Evolutionary conservation across 2,797 vertebrate genomes (phyloP).

Genomic region (Thripadectes ignobilis): DNA sequence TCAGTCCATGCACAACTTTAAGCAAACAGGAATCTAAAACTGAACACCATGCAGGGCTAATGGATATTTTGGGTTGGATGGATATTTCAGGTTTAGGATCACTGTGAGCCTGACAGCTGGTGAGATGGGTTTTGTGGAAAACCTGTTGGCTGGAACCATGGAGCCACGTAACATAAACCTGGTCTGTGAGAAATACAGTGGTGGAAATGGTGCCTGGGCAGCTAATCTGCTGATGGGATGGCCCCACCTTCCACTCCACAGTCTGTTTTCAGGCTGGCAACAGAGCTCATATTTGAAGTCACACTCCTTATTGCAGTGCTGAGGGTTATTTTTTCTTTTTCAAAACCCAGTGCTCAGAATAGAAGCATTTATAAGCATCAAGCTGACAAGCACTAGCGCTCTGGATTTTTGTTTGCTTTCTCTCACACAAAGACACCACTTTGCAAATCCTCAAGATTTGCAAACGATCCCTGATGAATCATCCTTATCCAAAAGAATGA

Average conservation of each 20-base stretch:
- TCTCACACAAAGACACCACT: neutral
- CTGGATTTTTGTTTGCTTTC: constrained; percentile 3
- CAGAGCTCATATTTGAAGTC: neutral
- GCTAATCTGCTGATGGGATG: neutral
- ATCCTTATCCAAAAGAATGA: neutral
- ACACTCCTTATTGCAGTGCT: neutral
- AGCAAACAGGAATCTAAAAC: neutral
- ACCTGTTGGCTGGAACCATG: neutral
- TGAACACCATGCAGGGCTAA: neutral
- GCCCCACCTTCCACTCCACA: neutral
- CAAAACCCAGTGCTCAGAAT: neutral
- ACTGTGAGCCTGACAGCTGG: neutral
- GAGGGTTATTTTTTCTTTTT: neutral
- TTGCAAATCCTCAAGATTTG: constrained; percentile 2
- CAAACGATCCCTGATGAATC: neutral
- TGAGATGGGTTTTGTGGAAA: neutral
- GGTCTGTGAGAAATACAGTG: neutral
- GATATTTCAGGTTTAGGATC: neutral
- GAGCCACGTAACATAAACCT: rapidly evolving
- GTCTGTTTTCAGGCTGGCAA: neutral
- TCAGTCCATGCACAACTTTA: neutral
- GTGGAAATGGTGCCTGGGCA: neutral
- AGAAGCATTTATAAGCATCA: constrained; percentile 6
- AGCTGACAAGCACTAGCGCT: neutral
- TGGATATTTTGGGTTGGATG: neutral